Conservation (phyloP, 2,888 invertebrate species). For the Halictus ligatus region DNA sequence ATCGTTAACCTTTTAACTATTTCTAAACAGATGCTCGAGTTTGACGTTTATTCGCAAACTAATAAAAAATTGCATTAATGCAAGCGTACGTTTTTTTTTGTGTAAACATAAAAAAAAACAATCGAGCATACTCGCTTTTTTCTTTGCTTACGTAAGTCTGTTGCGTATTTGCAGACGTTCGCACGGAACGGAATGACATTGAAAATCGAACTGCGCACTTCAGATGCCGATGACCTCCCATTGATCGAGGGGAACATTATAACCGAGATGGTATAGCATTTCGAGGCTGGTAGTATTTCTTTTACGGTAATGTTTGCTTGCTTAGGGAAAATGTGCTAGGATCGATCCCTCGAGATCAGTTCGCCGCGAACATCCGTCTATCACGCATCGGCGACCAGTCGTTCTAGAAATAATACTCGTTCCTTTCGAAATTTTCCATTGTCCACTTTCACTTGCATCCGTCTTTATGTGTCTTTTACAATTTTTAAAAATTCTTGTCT, state of each 20-base stretch:
- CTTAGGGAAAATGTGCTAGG: background rate
- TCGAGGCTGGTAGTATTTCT: background rate
- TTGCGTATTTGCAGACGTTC: background rate
- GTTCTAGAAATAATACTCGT: background rate
- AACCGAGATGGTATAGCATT: background rate
- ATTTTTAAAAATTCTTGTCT: background rate
- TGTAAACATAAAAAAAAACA: background rate
- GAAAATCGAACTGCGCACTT: slow-evolving; percentile 9
- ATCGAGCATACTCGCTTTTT: background rate
- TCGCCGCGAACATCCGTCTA: background rate
- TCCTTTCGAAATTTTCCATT: background rate
- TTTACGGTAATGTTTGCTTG: background rate
- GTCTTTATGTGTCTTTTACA: background rate
- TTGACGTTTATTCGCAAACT: too few species aligned
- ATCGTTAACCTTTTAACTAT: background rate
- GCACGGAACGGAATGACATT: background rate
- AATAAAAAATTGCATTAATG: background rate
- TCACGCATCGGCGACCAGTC: background rate
- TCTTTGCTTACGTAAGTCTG: background rate
- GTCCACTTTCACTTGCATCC: background rate
- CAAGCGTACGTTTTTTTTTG: background rate
- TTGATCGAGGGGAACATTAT: slow-evolving; percentile 4
- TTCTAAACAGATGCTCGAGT: too few species aligned
- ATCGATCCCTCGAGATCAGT: background rate
- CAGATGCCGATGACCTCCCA: slow-evolving; percentile 1